phyloP scores from a whole-genome alignment of 2,113 vertebrate species.

The Tretioscincus oriximinensis region DNA sequence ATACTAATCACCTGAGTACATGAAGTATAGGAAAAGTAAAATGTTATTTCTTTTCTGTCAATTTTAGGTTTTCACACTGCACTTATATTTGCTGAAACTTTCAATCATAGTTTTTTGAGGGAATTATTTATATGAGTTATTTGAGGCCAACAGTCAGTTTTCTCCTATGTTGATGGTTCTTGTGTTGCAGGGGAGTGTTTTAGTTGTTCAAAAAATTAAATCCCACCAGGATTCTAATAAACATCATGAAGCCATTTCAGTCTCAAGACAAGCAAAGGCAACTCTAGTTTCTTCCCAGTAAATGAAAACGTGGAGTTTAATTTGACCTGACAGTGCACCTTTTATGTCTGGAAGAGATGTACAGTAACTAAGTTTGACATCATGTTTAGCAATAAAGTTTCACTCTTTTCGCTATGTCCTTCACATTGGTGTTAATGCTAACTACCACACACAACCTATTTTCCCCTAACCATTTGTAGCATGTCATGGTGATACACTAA shows the following conservation, averaged over 20 bases:
- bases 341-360: conserved; percentile 40
- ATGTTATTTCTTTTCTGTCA: background rate
- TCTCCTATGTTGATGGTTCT: conserved; percentile 14
- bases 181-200: conserved; percentile 18
- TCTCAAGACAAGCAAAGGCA: conserved; percentile 31
- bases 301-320: conserved; percentile 40
- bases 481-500: conserved; percentile 9
- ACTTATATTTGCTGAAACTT: background rate
- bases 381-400: conserved; percentile 45
- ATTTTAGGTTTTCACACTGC: background rate
- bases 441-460: conserved; percentile 29
- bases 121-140: conserved; percentile 17
- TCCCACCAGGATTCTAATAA: conserved; percentile 29
- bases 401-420: conserved; percentile 36
- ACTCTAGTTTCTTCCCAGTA: conserved; percentile 14
- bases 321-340: conserved; percentile 45
- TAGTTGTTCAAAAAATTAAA: background rate
- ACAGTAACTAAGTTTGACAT: conserved; percentile 54
- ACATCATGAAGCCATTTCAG: conserved; percentile 44
- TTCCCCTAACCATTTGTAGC: conserved; percentile 24
- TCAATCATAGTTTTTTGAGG: background rate
- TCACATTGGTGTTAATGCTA: conserved; percentile 46
- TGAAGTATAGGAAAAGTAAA: background rate
- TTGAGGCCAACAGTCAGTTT: background rate
- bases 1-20: background rate